Evolutionary conservation across 1,140 invertebrate species (phyloP), one percentile per base, ranked within the genome.

Genomic region (Phymorhynchus buccinoides): DNA sequence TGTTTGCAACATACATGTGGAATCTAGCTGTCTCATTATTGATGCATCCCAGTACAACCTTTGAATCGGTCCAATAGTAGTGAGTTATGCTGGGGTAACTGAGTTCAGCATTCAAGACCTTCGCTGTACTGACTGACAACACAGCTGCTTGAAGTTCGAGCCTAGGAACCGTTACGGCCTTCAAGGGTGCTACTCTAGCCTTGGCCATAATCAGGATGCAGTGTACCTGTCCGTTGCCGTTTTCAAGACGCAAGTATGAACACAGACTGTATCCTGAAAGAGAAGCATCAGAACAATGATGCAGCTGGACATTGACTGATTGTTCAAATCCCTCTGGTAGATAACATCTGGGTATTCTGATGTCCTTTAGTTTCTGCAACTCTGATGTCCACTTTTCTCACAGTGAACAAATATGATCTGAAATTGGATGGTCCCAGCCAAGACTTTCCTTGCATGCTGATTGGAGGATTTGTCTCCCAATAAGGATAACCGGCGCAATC

Each of bases 131-230:
- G 7, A 90, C 86, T 22, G 88, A 88, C 4, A 89, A 66, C 4
- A 87, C 48, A 30, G 88, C 89, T 44, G 86, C 89, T 44, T 82
- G 84, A 39, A 90, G 84, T 84, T 90, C 88, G 27, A 89, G 75
- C 27, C 87, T 71, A 4, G 89, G 86, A 71, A 90, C 83, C 27
- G 86, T 90, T 3, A 88, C 52, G 12, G 75, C 52, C 39, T 86
- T 86, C 41, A 90, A 32, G 7, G 88, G 89, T 16, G 84, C 80
- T 1, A 87, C 89, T 80, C 89, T 78, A 0, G 87, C 52, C 78
- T 88, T 90, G 12, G 68, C 85, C 68, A 87, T 87, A 0, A 90
- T 12, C n/a, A 90, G 52, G 16, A 84, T 52, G 80, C 88, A 89
- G 85, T 88, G 85, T 12, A 87, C 85, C 14, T 81, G 7, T n/a